phyloP scores from a whole-genome alignment of 2,888 invertebrate species.

The Calliphora vomitoria region DNA sequence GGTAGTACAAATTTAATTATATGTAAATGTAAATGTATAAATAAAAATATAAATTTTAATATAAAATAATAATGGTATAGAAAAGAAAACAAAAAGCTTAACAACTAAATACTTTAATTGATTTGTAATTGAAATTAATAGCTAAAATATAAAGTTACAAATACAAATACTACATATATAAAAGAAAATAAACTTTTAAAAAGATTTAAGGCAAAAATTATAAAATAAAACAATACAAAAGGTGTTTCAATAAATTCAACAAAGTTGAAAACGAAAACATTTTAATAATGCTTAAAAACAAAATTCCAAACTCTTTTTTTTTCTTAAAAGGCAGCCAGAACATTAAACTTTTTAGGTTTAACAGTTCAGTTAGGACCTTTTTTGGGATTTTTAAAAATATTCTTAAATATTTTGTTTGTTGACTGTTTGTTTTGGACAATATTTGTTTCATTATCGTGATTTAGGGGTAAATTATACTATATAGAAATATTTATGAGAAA shows the following conservation, averaged over 20 bases:
- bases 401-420: constrained; percentile 16
- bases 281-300: background rate
- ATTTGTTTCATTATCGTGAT: background rate
- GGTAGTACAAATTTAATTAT: background rate
- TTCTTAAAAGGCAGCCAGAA: background rate
- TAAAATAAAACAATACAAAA: background rate
- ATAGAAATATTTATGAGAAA: constrained; percentile 40
- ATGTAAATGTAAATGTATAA: background rate
- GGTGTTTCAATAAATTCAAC: constrained; percentile 4
- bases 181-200: constrained; percentile 48
- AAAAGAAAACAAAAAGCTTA: constrained; percentile 47
- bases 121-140: constrained; percentile 29
- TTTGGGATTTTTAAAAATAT: background rate
- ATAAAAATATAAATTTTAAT: constrained; percentile 60
- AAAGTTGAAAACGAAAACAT: background rate
- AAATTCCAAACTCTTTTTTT: background rate
- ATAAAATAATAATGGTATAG: constrained; percentile 59
- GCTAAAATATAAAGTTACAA: constrained; percentile 43
- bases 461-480: constrained; percentile 1
- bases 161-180: background rate
- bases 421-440: constrained; percentile 26
- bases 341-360: background rate
- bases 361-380: background rate
- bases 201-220: constrained; percentile 66
- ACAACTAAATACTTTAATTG: constrained; percentile 41